Base-by-base conservation (phyloP, 2,797 vertebrate species). In the Bradypodion ventrale region DNA sequence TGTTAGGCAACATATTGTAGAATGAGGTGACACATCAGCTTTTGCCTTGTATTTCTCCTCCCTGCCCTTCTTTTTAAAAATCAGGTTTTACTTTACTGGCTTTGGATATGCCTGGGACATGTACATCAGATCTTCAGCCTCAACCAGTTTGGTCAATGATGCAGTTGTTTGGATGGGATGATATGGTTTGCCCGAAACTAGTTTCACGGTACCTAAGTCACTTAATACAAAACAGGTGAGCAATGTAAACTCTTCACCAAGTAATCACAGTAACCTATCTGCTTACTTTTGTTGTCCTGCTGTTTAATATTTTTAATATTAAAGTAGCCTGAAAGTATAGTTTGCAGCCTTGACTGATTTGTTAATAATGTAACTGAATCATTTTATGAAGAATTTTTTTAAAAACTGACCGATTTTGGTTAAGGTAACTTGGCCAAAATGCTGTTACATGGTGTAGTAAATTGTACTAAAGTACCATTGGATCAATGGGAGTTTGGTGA, bases 111-210 rank as follows among this genome's bases (percentile, higher is more conserved):
- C 98, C 98, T 10, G 93, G 94, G 91, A 97, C 97, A 56, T 97
- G 97, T 83, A 97, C 97, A 0, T 96, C 96, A 86, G 98, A 98
- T 87, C 97, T 99, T 52, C 98, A 99, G 90, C 98, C 98, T 85
- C 97, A 96, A 89, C 98, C 98, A 0, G 93, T 97, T 88, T 92
- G 96, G 83, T 96, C 97, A 88, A 97, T 98, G 93, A 97, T 99
- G 96, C 97, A 98, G 1, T 95, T 96, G 87, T 99, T 99, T 81
- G 98, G 97, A 89, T 99, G 98, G 98, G 98, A 99, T 89, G 98
- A 99, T 91, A 98, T 98, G 97, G 95, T 99, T 87, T 96, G 97
- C 79, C 97, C 98, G 27, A 94, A 97, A 66, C 95, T 99, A 73
- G 98, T 98, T 77, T 97, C 98, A 79, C 97, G 98, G 93, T 99